Conservation (phyloP, 2,113 vertebrate species). For the Cyanistes caeruleus region DNA sequence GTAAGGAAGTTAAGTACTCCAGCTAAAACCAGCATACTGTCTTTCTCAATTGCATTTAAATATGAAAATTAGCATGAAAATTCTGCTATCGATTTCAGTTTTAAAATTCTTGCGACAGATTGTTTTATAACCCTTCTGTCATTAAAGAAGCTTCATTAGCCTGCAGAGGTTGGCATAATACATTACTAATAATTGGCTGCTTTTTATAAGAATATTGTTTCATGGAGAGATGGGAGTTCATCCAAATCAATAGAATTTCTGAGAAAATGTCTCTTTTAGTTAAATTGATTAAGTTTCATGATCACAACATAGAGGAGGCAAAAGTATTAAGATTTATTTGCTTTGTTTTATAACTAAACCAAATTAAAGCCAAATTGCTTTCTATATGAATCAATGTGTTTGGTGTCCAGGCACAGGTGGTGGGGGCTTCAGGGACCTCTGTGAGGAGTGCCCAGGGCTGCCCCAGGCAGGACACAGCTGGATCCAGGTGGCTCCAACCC, state of each 20-base stretch:
- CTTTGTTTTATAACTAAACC: background rate
- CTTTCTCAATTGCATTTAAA: background rate
- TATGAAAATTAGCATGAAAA: background rate
- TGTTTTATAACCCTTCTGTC: background rate
- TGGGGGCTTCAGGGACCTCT: background rate
- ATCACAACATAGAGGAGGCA: background rate
- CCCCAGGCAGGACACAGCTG: accelerated
- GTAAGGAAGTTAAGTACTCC: background rate
- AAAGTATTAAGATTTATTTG: background rate
- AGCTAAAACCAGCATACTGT: background rate
- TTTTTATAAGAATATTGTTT: slow-evolving; percentile 9
- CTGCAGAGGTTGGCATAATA: background rate
- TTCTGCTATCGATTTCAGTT: background rate
- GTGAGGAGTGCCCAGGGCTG: background rate
- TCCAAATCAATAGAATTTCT: background rate
- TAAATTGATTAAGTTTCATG: background rate
- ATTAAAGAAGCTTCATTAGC: background rate
- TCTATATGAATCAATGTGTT: background rate
- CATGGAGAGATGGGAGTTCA: background rate
- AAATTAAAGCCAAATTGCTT: background rate
- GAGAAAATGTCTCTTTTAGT: slow-evolving; percentile 10
- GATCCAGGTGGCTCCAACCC: accelerated
- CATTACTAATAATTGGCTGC: background rate
- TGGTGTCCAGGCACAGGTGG: background rate
- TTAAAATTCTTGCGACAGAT: background rate